A percentile compares a stretch with the other conserved stretches of the same genome.
Conservation (phyloP, 2,888 invertebrate genomes). For the Scotopteryx bipunctaria region DNA sequence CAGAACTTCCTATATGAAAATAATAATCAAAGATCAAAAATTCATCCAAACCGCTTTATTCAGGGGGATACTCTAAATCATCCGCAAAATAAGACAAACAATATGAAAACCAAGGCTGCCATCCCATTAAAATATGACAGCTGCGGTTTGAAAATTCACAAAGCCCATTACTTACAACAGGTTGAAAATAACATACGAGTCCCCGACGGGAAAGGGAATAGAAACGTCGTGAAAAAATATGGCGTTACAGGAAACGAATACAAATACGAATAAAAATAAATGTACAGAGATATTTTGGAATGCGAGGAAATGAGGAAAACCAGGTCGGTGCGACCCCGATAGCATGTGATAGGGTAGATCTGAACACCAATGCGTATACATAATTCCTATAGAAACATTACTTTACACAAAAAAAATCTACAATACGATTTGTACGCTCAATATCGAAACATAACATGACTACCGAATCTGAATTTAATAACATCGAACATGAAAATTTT, state of each 20-base stretch:
- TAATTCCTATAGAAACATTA: no score
- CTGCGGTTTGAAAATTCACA: constrained; percentile 39
- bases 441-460: no score
- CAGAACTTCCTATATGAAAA: no score
- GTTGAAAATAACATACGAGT: constrained; percentile 42
- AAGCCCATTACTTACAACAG: constrained; percentile 36
- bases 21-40: neutral
- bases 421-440: no score
- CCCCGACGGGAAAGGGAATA: constrained; percentile 48
- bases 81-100: constrained; percentile 12
- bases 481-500: no score
- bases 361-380: constrained; percentile 3
- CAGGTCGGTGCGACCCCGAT: constrained; percentile 62
- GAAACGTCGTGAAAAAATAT: constrained; percentile 73
- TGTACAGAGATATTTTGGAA: constrained; percentile 65
- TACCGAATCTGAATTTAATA: no score
- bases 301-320: constrained; percentile 72
- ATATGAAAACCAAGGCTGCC: constrained; percentile 6
- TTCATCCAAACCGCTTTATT: neutral
- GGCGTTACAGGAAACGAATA: constrained; percentile 77
- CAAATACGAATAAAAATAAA: constrained; percentile 80
- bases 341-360: constrained; percentile 46
- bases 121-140: constrained; percentile 31
- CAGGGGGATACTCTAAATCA: neutral
- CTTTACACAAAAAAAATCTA: no score